Base-by-base conservation (phyloP, 2,797 vertebrate genomes). In the Siniperca obscura region DNA sequence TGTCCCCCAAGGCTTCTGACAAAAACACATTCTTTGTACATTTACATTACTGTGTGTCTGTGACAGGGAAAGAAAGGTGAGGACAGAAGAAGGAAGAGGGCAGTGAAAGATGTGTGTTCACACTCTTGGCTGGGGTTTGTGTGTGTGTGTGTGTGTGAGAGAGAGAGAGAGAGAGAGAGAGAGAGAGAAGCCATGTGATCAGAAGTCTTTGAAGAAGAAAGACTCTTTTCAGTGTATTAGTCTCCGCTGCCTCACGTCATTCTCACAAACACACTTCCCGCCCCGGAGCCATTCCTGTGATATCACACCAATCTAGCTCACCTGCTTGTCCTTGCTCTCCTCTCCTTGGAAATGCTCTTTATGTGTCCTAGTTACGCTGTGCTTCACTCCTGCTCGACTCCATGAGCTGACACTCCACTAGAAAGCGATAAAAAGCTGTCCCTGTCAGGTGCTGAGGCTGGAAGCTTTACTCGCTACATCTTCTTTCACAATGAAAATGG, bases 181-280 rank as follows among this genome's bases (percentile, higher is more conserved):
- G 42, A 36, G 66, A 52, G 59, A 53, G 48, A 68, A 27, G 46
- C 30, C 55, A 74, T 90, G 73, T 89, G 82, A 90, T 87, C 74
- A 77, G 55, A 86, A 57, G 77, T 66, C 87, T 91, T 93, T 94
- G 86, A 90, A 93, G 91, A 93, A 92, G 86, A 91, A 94, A 92
- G 81, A 72, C 75, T 89, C 57, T 79, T 87, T 91, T 92, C 83
- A 85, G 42, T 82, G 82, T 83, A 83, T 90, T 87, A 88, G 84
- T 72, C 78, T 87, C 55, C 2, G 16, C 85, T 64, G 53, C 70
- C 77, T 86, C 83, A 70, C 68, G 38, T 88, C 84, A 85, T 62
- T 81, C 86, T 59, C 42, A 34, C 85, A 83, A 87, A 90, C 87
- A 86, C 78, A 78, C 81, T 78, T 90, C 81, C 83, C 81, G 85